Percentiles rank a stretch among this genome's conserved stretches.
Evolutionary conservation across 2,888 invertebrate species (phyloP).

Genomic region (Auanema freiburgensis): DNA sequence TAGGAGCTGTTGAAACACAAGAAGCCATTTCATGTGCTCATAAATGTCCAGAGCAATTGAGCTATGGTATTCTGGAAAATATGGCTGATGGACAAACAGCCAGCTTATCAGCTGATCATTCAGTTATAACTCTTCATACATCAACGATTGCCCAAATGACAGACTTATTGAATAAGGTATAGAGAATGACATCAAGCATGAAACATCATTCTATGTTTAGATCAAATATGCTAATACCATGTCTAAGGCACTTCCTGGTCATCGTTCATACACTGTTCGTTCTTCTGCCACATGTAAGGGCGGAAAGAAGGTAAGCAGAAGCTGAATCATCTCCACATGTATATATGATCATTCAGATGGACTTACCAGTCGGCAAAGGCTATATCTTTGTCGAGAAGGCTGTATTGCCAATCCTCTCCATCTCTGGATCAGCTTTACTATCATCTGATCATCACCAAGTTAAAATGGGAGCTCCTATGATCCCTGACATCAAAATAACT

Average conservation of each 20-base stretch:
- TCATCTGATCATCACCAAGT: conserved; percentile 85
- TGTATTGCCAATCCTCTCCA: conserved; percentile 75
- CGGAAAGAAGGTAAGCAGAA: conserved; percentile 30
- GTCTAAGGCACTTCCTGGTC: conserved; percentile 89
- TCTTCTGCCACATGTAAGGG: conserved; percentile 76
- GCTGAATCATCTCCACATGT: no score
- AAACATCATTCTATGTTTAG: conserved; percentile 5
- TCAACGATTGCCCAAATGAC: conserved; percentile 64
- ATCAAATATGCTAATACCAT: conserved; percentile 88
- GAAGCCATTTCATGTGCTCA: conserved; percentile 79
- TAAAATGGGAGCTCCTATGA: conserved; percentile 82
- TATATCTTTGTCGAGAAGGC: conserved; percentile 85
- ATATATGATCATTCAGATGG: conserved; percentile 34
- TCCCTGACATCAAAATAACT: conserved; percentile 80
- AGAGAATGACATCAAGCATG: background rate
- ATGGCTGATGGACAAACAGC: conserved; percentile 7
- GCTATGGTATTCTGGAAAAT: no score
- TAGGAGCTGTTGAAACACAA: conserved; percentile 75
- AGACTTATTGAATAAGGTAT: conserved; percentile 61
- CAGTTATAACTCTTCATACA: conserved; percentile 66
- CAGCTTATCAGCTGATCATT: conserved; percentile 60
- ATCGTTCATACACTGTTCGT: conserved; percentile 81
- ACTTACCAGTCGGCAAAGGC: conserved; percentile 78
- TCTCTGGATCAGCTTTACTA: conserved; percentile 76
- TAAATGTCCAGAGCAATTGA: conserved; percentile 72